phyloP scores from a whole-genome alignment of 1,140 invertebrate species.

The Archivesica marissinica region DNA sequence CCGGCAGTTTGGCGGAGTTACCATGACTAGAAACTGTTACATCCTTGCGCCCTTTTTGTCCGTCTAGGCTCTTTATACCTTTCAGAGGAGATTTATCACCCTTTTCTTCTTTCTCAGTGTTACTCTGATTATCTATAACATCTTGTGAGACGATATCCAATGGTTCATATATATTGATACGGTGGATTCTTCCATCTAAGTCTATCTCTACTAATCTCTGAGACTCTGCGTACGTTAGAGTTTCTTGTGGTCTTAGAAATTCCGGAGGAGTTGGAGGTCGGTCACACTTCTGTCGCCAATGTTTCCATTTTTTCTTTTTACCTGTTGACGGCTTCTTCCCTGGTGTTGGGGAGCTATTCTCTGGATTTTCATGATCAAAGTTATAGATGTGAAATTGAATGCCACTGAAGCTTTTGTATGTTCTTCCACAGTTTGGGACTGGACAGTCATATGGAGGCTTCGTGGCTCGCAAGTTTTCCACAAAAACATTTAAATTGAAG shows the following conservation, averaged over 20 bases:
- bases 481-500: conserved; percentile 93
- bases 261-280: conserved; percentile 83
- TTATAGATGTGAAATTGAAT: conserved; percentile 94
- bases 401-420: conserved; percentile 93
- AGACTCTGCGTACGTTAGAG: conserved; percentile 90
- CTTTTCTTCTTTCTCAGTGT: conserved; percentile 83
- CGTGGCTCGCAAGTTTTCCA: conserved; percentile 91
- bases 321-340: conserved; percentile 68
- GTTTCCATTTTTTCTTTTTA: conserved; percentile 78
- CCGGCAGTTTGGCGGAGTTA: conserved; percentile 87
- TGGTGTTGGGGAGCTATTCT: conserved; percentile 74
- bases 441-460: conserved; percentile 94
- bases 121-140: conserved; percentile 82
- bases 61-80: conserved; percentile 70
- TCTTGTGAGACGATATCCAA: conserved; percentile 84
- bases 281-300: conserved; percentile 74
- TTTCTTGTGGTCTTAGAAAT: conserved; percentile 80
- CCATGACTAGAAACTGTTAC: conserved; percentile 63
- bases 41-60: conserved; percentile 79
- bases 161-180: conserved; percentile 85
- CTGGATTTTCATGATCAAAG: conserved; percentile 89
- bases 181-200: conserved; percentile 88
- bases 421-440: conserved; percentile 91
- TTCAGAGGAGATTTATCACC: conserved; percentile 79
- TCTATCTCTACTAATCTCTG: conserved; percentile 94